Base-by-base conservation (phyloP, 2,113 vertebrate genomes). In the Harpagus bidentatus region DNA sequence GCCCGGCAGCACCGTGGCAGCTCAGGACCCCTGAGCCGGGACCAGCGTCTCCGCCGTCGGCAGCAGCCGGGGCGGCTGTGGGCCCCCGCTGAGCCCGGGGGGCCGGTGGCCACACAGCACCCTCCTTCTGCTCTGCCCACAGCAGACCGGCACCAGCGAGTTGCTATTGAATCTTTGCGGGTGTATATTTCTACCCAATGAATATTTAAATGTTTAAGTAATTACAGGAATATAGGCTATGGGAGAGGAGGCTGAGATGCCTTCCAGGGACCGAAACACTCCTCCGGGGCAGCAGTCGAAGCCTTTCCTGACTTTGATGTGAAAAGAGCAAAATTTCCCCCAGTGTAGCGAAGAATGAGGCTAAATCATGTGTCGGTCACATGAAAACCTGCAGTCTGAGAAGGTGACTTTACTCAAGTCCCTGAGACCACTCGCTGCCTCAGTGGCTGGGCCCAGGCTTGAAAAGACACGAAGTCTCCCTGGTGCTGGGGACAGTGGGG, bases 81-180 rank as follows among this genome's bases (percentile, higher is more conserved):
- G 70, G 81, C 9, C 22, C 14, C 10, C 3, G 4, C 65, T 48
- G 55, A 55, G 19, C 23, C 23, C 0, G 1, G 7, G 47, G 42
- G 19, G 23, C 28, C 5, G 8, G 43, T 0, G 7, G 72, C 52
- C 69, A 4, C 0, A 0, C 20, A 34, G 5, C 8, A 3, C 29
- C 62, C 59, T 73, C 26, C 59, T 26, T 32, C 84, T 88, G 84
- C 61, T 82, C 66, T 82, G 50, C 61, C 29, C 8, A 10, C 52
- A 56, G 78, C 69, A 48, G 26, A 13, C 14, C 6, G 1, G 17
- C 26, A 9, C 53, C 29, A 26, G 62, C 6, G 1, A 5, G 7
- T 48, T 26, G 28, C 23, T 11, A 14, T 2, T 4, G 61, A 23
- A 52, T 17, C 59, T 88, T 72, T 59, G 43, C 53, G 69, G 21